A percentile compares a stretch with the other conserved stretches of the same genome.
Conservation (phyloP, 2,797 vertebrate genomes). For the Anisognathus igniventris region DNA sequence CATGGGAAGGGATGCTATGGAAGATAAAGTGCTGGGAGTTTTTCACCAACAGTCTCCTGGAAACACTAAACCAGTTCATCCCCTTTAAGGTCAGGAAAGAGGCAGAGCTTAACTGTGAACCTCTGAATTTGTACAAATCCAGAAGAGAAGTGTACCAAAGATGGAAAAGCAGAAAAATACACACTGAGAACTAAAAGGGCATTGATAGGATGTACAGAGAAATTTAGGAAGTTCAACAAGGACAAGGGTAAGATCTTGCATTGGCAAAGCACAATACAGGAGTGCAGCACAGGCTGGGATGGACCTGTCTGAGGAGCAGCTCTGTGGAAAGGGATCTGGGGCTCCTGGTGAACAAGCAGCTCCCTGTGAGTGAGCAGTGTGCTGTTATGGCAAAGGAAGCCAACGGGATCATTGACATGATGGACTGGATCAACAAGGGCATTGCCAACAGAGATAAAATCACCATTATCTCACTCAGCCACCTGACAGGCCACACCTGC, state of each 20-base stretch:
- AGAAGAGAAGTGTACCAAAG: not conserved
- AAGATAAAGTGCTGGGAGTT: not conserved
- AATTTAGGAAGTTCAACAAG: not conserved
- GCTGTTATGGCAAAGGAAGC: not conserved
- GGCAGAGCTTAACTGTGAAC: not conserved
- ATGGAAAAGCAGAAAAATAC: not conserved
- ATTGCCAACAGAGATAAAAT: not conserved
- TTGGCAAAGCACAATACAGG: not conserved
- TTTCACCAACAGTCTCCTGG: not conserved
- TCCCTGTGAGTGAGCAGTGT: not conserved
- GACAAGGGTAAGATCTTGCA: not conserved
- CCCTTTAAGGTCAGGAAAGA: not conserved
- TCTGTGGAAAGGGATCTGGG: not conserved
- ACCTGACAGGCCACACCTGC: not conserved
- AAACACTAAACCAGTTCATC: not conserved
- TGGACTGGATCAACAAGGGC: not conserved
- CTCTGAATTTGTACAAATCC: not conserved
- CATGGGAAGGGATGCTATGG: not conserved
- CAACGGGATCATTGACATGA: rapidly evolving
- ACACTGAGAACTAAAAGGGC: not conserved
- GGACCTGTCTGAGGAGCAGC: not conserved
- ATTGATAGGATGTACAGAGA: not conserved
- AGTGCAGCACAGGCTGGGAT: not conserved
- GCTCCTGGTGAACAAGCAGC: not conserved
- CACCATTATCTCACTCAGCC: not conserved